Base-by-base conservation (phyloP, 2,113 vertebrate species). In the Thryonomys swinderianus region DNA sequence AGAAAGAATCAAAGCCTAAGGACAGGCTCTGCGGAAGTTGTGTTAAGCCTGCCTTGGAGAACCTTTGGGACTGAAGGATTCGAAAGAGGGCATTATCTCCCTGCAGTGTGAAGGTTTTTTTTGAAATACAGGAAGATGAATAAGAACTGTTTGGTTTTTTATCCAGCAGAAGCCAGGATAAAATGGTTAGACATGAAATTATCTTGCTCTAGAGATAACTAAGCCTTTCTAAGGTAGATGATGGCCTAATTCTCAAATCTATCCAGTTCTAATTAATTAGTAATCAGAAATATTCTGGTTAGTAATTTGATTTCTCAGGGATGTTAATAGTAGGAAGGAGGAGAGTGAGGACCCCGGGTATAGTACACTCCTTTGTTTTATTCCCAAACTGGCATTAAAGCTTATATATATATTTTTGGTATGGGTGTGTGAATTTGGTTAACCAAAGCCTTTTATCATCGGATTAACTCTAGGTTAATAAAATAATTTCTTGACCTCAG, bases 61-160 rank as follows among this genome's bases (percentile, higher is more conserved):
- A 5, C 48, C 57, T 51, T 67, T 80, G 67, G 82, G 59, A 74
- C 3, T 74, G 7, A 88, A 74, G 84, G 57, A 30, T 73, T 92
- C 88, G 85, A 85, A 51, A 93, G 78, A 88, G 32, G 66, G 48
- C 21, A 62, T 48, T 73, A 82, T 37, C 20, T 85, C 74, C 85
- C 25, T 81, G 30, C 21, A 76, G 71, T 34, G 25, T 62, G 91
- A 95, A 67, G 37, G 66, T 34, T 71, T 90, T 84, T 81, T 95
- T 59, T 67, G 55, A 95, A 64, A 91, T 59, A 84, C 10, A 96
- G 51, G 17, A 61, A 7, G 45, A 88, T 20, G 62, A 90, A 48
- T 62, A 94, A 85, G 32, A 91, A 61, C n/a, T 82, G 53, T 91
- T 92, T 51, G 51, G 45, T 37, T 76, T 94, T 91, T 82, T 67